Conservation (phyloP, 2,113 vertebrate genomes). For the Blennius ocellaris region DNA sequence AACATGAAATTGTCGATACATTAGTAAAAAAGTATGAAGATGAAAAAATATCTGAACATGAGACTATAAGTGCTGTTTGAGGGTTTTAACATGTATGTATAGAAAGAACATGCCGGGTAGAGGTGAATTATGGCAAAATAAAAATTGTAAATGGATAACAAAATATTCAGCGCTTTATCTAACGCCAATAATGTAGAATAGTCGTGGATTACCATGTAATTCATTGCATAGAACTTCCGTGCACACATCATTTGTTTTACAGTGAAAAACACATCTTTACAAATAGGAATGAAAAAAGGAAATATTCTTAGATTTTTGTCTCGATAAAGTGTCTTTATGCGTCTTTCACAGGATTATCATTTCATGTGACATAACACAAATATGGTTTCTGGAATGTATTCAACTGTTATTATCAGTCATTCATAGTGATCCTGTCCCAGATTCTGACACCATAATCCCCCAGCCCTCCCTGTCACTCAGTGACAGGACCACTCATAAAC, state of each 20-base stretch:
- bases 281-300: slow-evolving; percentile 6
- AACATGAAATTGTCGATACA: neutral
- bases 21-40: neutral
- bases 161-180: slow-evolving; percentile 16
- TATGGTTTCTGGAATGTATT: slow-evolving; percentile 33
- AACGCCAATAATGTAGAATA: neutral
- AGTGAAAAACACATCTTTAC: slow-evolving; percentile 8
- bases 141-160: neutral
- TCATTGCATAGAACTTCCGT: neutral
- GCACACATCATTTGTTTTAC: neutral
- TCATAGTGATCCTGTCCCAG: slow-evolving; percentile 29
- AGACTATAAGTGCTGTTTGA: neutral
- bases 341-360: neutral
- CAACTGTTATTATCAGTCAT: slow-evolving; percentile 21
- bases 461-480: slow-evolving; percentile 19
- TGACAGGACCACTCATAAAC: slow-evolving; percentile 33
- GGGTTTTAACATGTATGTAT: neutral
- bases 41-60: neutral
- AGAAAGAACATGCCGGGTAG: slow-evolving; percentile 25
- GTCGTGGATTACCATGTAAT: slow-evolving; percentile 2
- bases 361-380: slow-evolving; percentile 29
- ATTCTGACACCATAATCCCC: slow-evolving; percentile 30
- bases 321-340: slow-evolving; percentile 2
- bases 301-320: slow-evolving; percentile 7
- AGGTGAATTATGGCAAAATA: slow-evolving; percentile 18